These are phyloP conservation scores for Nyctalus aviator DNA, from an alignment of 2,797 vertebrate species.

Conservation along the genomic window DNA sequence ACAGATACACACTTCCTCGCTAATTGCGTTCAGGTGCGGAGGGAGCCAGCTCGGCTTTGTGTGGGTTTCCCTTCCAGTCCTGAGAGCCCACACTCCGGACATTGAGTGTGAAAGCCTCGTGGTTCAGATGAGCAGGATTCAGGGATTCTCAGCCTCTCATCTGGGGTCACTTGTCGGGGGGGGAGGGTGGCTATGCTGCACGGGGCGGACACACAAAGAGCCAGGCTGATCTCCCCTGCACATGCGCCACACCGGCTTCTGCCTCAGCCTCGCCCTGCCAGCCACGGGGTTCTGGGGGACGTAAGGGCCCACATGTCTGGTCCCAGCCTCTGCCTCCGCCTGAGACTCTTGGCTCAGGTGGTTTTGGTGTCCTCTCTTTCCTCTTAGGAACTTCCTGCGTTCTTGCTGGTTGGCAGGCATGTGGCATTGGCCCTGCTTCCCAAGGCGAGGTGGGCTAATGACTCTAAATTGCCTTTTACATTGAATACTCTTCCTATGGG, in stretches of 20 bases:
- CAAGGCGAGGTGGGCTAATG: neutral
- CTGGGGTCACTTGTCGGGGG: neutral
- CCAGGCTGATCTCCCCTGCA: neutral
- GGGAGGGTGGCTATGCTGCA: neutral
- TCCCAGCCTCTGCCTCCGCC: rapidly evolving
- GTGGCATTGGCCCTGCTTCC: neutral
- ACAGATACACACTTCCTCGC: slow-evolving; percentile 70
- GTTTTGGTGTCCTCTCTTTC: neutral
- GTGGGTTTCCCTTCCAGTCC: neutral
- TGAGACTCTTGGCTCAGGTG: rapidly evolving
- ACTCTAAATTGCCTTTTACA: rapidly evolving
- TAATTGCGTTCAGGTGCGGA: slow-evolving; percentile 54
- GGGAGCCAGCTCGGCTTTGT: neutral
- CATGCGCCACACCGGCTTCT: neutral
- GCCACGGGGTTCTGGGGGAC: rapidly evolving
- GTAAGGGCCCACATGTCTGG: rapidly evolving
- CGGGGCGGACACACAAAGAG: neutral
- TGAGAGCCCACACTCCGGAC: rapidly evolving
- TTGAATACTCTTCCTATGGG: neutral
- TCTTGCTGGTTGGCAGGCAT: neutral
- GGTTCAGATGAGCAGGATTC: rapidly evolving
- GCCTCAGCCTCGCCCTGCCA: rapidly evolving
- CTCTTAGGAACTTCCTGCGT: rapidly evolving
- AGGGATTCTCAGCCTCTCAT: rapidly evolving
- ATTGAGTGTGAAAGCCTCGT: rapidly evolving